Evolutionary conservation across 2,797 vertebrate genomes (phyloP), one percentile per base, ranked within the genome.

Genomic region (Sylvilagus floridanus): DNA sequence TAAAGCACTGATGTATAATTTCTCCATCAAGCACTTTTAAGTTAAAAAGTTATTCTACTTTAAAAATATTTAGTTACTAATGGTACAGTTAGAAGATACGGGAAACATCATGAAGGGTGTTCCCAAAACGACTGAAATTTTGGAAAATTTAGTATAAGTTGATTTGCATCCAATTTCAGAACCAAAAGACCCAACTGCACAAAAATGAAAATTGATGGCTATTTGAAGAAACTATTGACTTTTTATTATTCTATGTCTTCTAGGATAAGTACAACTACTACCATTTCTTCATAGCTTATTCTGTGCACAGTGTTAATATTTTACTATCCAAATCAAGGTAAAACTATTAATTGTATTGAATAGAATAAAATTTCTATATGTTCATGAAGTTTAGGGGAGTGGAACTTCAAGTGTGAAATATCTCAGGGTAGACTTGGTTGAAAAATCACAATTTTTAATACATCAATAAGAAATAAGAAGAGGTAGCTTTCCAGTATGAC

Each of bases 311-410:
- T 69, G 47, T 54, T 47, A 84, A 37, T 47, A 76, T 37, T 68
- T 73, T 63, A 95, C 84, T 91, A 95, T 79, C 78, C 26, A 90
- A 78, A 92, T 50, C 52, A 91, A 71, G 47, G 52, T 30, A 77
- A 76, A 79, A 52, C 12, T 86, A 4, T 50, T 78, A 22, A 21
- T 84, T 88, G 88, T 60, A 91, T 5, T 9, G 24, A 88, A 35
- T 75, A 54, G 22, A 91, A 63, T 75, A 73, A 73, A 76, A n/a
- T 42, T 57, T 3, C 0, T 54, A 54, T 24, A 60, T 4, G 19
- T 35, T 86, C 94, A 83, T 30, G 42, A 82, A 84, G 47, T 63
- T 95, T 35, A 81, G 68, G 17, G 12, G 12, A 76, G 13, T 95
- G 6, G 63, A 95, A 47, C 42, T 50, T 22, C 81, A 37, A 93